Conservation (phyloP, 1,140 invertebrate genomes). For the Drosophila pseudoananassae region DNA sequence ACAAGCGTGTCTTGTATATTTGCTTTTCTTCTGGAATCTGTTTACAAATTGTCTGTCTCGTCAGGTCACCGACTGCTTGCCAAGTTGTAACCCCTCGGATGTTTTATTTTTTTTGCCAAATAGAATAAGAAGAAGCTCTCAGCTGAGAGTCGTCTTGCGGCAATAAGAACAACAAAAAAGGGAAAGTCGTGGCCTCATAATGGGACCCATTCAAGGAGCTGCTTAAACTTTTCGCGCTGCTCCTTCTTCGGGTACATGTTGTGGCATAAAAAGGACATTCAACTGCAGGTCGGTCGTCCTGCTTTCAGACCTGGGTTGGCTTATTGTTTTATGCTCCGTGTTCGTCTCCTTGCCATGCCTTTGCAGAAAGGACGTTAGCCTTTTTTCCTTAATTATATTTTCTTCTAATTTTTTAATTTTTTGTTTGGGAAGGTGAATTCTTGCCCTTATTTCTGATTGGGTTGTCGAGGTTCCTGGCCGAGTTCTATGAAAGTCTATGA, state of each 20-base stretch:
- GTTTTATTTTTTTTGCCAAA: constrained; percentile 33
- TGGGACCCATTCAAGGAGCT: constrained; percentile 19
- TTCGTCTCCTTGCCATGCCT: constrained; percentile 16
- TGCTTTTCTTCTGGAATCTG: constrained; percentile 24
- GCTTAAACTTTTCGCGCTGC: constrained; percentile 35
- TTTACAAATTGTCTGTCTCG: constrained; percentile 49
- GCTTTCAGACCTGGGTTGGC: constrained; percentile 7
- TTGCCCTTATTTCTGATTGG: background rate
- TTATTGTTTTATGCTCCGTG: constrained; percentile 28
- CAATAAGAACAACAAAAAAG: constrained; percentile 34
- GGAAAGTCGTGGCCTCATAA: constrained; percentile 53
- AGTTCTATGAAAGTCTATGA: constrained; percentile 1
- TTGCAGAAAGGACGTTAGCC: constrained; percentile 20
- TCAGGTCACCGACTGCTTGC: constrained; percentile 24
- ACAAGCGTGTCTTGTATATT: constrained; percentile 6
- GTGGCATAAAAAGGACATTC: constrained; percentile 74
- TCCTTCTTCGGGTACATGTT: constrained; percentile 38
- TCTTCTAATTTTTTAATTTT: constrained; percentile 23
- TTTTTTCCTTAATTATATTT: constrained; percentile 50
- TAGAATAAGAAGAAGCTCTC: constrained; percentile 31
- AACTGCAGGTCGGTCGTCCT: constrained; percentile 59
- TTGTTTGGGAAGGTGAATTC: background rate
- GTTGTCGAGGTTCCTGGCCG: constrained; percentile 7
- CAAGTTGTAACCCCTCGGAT: constrained; percentile 4
- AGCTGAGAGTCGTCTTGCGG: constrained; percentile 29